Evolutionary conservation across 2,797 vertebrate genomes (phyloP), one percentile per base, ranked within the genome.

Genomic region (Centropyge bicolor): DNA sequence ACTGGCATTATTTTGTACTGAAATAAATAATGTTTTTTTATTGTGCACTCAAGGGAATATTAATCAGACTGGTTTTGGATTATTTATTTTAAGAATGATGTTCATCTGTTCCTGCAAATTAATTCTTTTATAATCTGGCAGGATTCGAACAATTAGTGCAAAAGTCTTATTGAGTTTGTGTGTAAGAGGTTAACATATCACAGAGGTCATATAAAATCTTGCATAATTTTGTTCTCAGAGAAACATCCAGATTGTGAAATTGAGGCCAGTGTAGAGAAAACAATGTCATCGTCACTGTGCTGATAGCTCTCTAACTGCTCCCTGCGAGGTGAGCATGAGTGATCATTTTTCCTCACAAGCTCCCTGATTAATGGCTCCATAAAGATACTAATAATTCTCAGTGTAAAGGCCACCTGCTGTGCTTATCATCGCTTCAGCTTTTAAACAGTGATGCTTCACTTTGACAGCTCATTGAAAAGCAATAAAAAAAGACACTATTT

Each of bases 281-380:
- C 8, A 41, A 24, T 27, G 46, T n/a, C 1, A 27, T 31, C 19
- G 54, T 24, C 3, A 0, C n/a, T 19, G 0, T 8, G 43, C 13
- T 74, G 55, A 56, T 46, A 13, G 12, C 36, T n/a, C 24, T 24
- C 17, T 65, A 13, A 55, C 70, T 19, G 73, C 57, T 81, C 60
- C 41, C 43, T 77, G 35, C 74, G 62, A 62, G 19, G 22, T 3
- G 1, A 70, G 49, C 19, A 51, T 79, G 41, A 73, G 35, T 31
- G 76, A 61, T 65, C 1, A 24, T 68, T 59, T 60, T 40, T 68
- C 27, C 54, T 74, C 66, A 41, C 16, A 40, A 56, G 55, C 27
- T 65, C 14, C 59, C 72, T 80, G 79, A 86, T 84, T 79, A 86
- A 88, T 83, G 51, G 77, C 76, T 75, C 51, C 46, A 82, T 86